Evolutionary conservation across 2,113 vertebrate species (phyloP).

Genomic region (Bombycilla garrulus): DNA sequence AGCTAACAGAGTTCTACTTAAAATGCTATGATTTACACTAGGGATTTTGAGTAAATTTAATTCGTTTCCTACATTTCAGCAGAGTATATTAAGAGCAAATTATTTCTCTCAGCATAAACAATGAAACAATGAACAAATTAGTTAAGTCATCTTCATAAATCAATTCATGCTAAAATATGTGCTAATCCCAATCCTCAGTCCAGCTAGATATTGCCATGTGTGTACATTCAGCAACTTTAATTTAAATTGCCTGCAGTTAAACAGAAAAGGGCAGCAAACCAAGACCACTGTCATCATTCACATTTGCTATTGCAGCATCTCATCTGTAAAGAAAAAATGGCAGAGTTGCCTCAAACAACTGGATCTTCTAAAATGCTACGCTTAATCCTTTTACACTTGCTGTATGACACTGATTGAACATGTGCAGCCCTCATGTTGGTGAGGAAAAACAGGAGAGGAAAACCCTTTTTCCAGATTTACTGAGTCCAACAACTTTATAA

Average conservation of each 20-base stretch:
- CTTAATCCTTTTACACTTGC: background rate
- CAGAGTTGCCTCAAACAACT: background rate
- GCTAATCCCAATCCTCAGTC: slow-evolving; percentile 10
- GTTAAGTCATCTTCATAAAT: slow-evolving; percentile 28
- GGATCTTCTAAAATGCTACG: background rate
- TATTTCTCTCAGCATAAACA: background rate
- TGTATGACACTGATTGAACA: background rate
- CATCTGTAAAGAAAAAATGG: background rate
- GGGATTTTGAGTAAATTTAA: slow-evolving; percentile 20
- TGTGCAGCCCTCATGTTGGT: background rate
- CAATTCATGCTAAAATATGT: slow-evolving; percentile 9
- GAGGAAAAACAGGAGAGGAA: background rate
- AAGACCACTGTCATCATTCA: background rate
- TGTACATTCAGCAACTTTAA: slow-evolving; percentile 17
- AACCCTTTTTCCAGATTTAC: background rate
- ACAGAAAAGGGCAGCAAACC: slow-evolving; percentile 3
- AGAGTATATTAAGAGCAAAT: slow-evolving; percentile 5
- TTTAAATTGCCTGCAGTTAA: slow-evolving; percentile 6
- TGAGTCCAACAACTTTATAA: background rate
- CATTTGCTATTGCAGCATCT: background rate
- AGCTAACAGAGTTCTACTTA: background rate
- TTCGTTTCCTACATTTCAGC: slow-evolving; percentile 19
- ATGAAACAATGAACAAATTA: slow-evolving; percentile 35
- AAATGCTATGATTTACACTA: background rate
- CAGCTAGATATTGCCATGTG: background rate